Evolutionary conservation across 64 coral and sea anemone genomes (phyloP), one percentile per base, ranked within the genome.

Genomic region (Dendronephthya gigantea): DNA sequence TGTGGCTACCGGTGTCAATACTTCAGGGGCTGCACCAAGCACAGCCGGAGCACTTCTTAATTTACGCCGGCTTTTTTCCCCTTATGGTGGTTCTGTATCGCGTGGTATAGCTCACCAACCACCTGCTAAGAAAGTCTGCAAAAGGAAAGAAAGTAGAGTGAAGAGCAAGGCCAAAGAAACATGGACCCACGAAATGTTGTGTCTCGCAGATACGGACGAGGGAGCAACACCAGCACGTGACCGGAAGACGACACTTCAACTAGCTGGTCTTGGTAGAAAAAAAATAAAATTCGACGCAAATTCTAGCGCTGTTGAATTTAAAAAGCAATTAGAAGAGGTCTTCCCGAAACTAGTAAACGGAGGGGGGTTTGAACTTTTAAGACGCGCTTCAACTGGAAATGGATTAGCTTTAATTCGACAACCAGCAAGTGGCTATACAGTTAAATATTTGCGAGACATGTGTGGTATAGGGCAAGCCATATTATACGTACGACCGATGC

Each of bases 1-100:
- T n/a, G n/a, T n/a, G n/a, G n/a, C n/a, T n/a, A n/a, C n/a, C n/a
- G n/a, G n/a, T n/a, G n/a, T n/a, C n/a, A n/a, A n/a, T n/a, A n/a
- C n/a, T n/a, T n/a, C n/a, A n/a, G n/a, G n/a, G n/a, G n/a, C n/a
- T n/a, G n/a, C n/a, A n/a, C n/a, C n/a, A 52, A 74, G n/a, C 11
- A 74, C 83, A 58, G 58, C 28, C 23, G 34, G 58, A 52, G 83
- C 48, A 14, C 4, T 55, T 47, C 83, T 19, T 56, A 85, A 85
- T 51, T 85, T 85, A 56, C 48, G 50, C 83, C 51, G 29, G 31
- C 83, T 85, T 85, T 85, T 85, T 85, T 47, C 83, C n/a, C n/a
- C n/a, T n/a, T n/a, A n/a, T n/a, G n/a, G 83, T 31, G 19, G 48
- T 55, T 56, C 55, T 29, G 37, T 29, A 85, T 22, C 83, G 30